phyloP scores from a whole-genome alignment of 2,888 invertebrate genomes.

The Rhingia campestris region DNA sequence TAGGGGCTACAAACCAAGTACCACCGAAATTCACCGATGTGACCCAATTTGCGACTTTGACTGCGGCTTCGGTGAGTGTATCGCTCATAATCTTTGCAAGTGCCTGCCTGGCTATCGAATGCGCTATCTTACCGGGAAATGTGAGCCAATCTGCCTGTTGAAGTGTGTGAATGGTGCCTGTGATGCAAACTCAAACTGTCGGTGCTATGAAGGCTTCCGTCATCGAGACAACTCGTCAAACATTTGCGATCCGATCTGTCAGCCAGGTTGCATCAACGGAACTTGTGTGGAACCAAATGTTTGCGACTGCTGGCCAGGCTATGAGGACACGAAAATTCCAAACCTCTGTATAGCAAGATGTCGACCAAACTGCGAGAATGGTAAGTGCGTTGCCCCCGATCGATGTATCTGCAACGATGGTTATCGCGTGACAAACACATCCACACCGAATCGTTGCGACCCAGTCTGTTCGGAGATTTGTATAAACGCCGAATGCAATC shows the following conservation, averaged over 20 bases:
- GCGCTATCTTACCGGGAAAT: conserved; percentile 78
- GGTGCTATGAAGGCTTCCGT: conserved; percentile 84
- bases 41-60: conserved; percentile 79
- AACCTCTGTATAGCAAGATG: conserved; percentile 79
- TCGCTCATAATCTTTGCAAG: conserved; percentile 79
- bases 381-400: conserved; percentile 83
- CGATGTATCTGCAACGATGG: conserved; percentile 83
- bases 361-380: conserved; percentile 81
- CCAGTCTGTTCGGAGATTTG: conserved; percentile 78
- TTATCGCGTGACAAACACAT: conserved; percentile 77
- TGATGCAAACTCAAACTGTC: conserved; percentile 83
- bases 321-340: conserved; percentile 78
- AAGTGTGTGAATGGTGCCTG: conserved; percentile 83
- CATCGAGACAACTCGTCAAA: conserved; percentile 77
- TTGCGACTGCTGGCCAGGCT: conserved; percentile 79
- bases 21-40: conserved; percentile 75
- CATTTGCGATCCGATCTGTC: conserved; percentile 80
- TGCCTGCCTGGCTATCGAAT: conserved; percentile 80
- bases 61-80: conserved; percentile 79
- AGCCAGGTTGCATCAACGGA: conserved; percentile 81
- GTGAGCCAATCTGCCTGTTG: conserved; percentile 79
- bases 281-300: conserved; percentile 82
- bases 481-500: conserved; percentile 83
- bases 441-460: conserved; percentile 78
- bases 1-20: conserved; percentile 79